Base-by-base conservation (phyloP, 2,888 invertebrate species). In the Chrysopilus asiliformis region DNA sequence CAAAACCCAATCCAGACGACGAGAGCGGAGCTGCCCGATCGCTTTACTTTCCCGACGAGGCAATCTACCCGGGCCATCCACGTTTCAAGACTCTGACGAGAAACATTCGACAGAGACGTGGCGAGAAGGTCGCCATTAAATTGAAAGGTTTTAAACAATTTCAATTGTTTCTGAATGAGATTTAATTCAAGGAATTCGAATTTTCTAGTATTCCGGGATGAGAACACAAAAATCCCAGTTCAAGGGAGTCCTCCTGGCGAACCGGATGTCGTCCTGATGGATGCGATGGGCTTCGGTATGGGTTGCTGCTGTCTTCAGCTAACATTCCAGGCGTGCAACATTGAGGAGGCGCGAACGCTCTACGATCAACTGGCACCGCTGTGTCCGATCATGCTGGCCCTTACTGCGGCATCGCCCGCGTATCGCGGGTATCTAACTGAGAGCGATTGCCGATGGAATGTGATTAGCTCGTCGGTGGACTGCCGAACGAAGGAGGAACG, bases 231-330 rank as follows among this genome's bases (percentile, higher is more conserved):
- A 48, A 69, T 74, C 42, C 91, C 91, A 4, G 83, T 91, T 49
- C 85, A 85, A 54, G 79, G 85, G 46, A 78, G 79, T 6, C 74
- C 76, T 33, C 71, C 72, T 2, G 83, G 84, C 0, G 68, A 76
- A 51, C 84, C 85, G 0, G 86, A 95, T 66, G 87, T 91, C 53
- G 85, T 99, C 44, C 93, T 97, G 55, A 81, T 98, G 81, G 98
- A 99, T 64, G 90, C 93, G 2, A 97, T 98, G 97, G 97, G 95
- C 16, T 98, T 98, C 60, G 97, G 95, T 37, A 98, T 98, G 98
- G 98, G 98, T 19, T 94, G 94, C 60, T 93, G 90, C 53, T 97
- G 95, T 57, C 70, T 97, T 25, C 97, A 97, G 62, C 71, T 93
- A 38, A 93, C 91, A 32, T 97, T 98, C 68, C 63, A 63, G 46